Base-by-base conservation (phyloP, 2,113 vertebrate species). In the Hemichromis elongatus region DNA sequence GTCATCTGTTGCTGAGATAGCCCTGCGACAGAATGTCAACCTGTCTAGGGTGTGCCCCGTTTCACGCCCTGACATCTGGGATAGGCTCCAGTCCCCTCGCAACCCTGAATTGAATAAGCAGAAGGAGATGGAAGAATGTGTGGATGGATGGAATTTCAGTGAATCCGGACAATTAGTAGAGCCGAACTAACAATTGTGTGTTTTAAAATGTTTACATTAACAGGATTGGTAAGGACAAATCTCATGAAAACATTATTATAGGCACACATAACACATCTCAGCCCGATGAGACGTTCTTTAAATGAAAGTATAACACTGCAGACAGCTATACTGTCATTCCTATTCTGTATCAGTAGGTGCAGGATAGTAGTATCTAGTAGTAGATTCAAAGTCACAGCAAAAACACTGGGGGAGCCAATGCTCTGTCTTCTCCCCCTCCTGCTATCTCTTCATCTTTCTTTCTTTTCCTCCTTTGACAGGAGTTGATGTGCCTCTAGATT, bases 401-500 rank as follows among this genome's bases (percentile, higher is more conserved):
- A 35, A 82, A 84, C 83, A 85, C 73, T 85, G 83, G 85, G 86
- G 90, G 92, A 91, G 88, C 91, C 93, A 82, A 88, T 85, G 88
- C 86, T 87, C 86, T 79, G 86, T 90, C 86, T 77, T 80, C 45
- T 26, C 54, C 75, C 40, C 79, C 79, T 87, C 63, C 54, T 86
- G 54, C 79, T 88, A 90, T 94, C 89, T 90, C 79, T 89, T 89
- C 91, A 93, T 92, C 89, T 91, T 90, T 83, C 83, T 86, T 86
- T 91, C 85, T 78, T 68, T 90, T 89, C 82, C 83, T 89, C 73
- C 85, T 89, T 83, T 95, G 95, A 94, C 94, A 93, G 90, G 79
- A 93, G 89, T 92, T 93, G 89, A 95, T 93, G 85, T 91, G 93
- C 88, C 90, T 94, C 91, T 93, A 94, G 95, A 96, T 96, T 96